phyloP scores from a whole-genome alignment of 2,797 vertebrate genomes.

The Astyanax mexicanus region DNA sequence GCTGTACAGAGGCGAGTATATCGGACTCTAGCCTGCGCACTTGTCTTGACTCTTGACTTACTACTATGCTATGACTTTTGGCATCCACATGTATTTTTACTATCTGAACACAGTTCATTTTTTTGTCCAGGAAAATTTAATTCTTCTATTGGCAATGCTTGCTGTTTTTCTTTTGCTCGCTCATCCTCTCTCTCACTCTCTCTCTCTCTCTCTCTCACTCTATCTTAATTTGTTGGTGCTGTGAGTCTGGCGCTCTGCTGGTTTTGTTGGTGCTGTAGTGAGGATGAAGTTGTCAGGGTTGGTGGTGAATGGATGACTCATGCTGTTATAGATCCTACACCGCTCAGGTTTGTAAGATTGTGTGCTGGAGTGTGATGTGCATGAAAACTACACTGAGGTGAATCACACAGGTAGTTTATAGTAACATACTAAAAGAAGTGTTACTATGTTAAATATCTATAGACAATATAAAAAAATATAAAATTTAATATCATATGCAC shows the following conservation, averaged over 20 bases:
- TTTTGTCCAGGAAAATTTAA: too few relatives aligned
- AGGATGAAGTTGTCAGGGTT: constrained; percentile 30
- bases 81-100: too few relatives aligned
- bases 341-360: constrained; percentile 5
- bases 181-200: not conserved
- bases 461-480: too few relatives aligned
- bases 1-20: too few relatives aligned
- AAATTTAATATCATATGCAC: too few relatives aligned
- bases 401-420: constrained; percentile 9
- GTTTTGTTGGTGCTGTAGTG: constrained; percentile 16
- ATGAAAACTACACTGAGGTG: constrained; percentile 4
- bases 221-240: constrained; percentile 1
- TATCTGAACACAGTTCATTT: too few relatives aligned
- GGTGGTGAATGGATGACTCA: constrained; percentile 46
- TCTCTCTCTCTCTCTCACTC: not conserved
- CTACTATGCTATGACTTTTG: too few relatives aligned
- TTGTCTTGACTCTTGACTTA: too few relatives aligned
- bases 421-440: not conserved
- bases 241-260: not conserved
- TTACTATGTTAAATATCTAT: too few relatives aligned
- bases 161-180: not conserved
- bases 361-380: constrained; percentile 21
- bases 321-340: constrained; percentile 19
- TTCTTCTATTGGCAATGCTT: not conserved
- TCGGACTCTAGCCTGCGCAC: too few relatives aligned